Evolutionary conservation across 1,140 invertebrate species (phyloP).

Genomic region (Panonychus citri): DNA sequence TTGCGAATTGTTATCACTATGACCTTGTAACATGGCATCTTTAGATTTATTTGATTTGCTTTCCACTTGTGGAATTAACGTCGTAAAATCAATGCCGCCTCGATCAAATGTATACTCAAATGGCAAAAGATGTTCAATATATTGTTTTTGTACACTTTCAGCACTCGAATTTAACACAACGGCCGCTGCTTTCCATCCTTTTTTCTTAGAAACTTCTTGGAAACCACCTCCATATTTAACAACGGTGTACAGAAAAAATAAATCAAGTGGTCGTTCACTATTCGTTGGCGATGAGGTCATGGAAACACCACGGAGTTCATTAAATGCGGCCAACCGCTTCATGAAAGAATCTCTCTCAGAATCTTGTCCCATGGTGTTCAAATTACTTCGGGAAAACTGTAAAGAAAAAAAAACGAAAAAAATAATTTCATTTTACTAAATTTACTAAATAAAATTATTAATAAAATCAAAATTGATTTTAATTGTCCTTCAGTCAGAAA

Average conservation of each 20-base stretch:
- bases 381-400: too few species aligned
- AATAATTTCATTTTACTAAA: too few species aligned
- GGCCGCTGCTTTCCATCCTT: conserved; percentile 95
- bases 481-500: too few species aligned
- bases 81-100: conserved; percentile 78
- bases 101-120: conserved; percentile 92
- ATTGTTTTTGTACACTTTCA: conserved; percentile 90
- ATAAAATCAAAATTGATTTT: too few species aligned
- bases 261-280: conserved; percentile 89
- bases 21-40: not conserved
- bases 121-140: conserved; percentile 81
- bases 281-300: conserved; percentile 87
- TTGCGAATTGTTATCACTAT: conserved; percentile 1
- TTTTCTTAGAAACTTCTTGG: conserved; percentile 91
- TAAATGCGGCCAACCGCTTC: conserved; percentile 70
- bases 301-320: conserved; percentile 74
- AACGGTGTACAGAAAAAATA: conserved; percentile 78
- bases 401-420: too few species aligned
- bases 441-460: too few species aligned
- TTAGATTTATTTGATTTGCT: conserved; percentile 22
- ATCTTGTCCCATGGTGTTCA: conserved; percentile 69
- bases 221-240: conserved; percentile 90
- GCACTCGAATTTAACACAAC: conserved; percentile 74
- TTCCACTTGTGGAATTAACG: conserved; percentile 64
- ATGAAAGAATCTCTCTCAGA: conserved; percentile 70